Evolutionary conservation across 2,113 vertebrate species (phyloP), one percentile per base, ranked within the genome.

Genomic region (Halichoerus grypus): DNA sequence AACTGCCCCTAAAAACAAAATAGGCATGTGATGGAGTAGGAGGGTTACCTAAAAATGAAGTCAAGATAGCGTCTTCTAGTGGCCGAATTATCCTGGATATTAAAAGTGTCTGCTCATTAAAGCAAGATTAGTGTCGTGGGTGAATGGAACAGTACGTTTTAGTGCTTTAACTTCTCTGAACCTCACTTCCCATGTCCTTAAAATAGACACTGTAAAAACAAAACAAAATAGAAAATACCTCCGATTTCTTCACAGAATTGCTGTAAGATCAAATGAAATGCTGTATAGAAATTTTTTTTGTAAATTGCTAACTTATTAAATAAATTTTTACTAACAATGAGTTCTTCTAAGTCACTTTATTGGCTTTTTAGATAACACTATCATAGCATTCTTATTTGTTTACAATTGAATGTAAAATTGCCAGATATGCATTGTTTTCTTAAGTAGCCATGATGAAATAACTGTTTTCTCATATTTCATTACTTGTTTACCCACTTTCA

Each of bases 221-320:
- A 51, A 82, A 57, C 42, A 72, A 65, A 76, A 59, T 26, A 91
- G 36, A 65, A 92, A 55, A 3, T 19, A 63, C 31, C 65, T 95
- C 84, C 42, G 2, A 0, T 42, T 71, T 92, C 59, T n/a, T 53
- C 42, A 63, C 11, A 81, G 39, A 82, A 79, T 53, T 71, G 11
- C 59, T 76, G 7, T 31, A 72, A 95, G 59, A 82, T 71, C 57
- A 72, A 95, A 91, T 71, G 49, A 85, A 83, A 95, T 67, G 36
- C 36, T 91, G 4, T 18, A 18, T 10, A 77, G 55, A 94, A 85
- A 94, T 79, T 85, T 81, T 39, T 39, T 55, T 65, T 84, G 8
- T 82, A 67, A 91, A 61, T 82, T 71, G 51, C 26, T 49, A 53
- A 65, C 33, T 77, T 88, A 51, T 65, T 69, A 88, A 84, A 67